Conservation (phyloP, 1,140 invertebrate genomes). For the Bemisia tabaci region DNA sequence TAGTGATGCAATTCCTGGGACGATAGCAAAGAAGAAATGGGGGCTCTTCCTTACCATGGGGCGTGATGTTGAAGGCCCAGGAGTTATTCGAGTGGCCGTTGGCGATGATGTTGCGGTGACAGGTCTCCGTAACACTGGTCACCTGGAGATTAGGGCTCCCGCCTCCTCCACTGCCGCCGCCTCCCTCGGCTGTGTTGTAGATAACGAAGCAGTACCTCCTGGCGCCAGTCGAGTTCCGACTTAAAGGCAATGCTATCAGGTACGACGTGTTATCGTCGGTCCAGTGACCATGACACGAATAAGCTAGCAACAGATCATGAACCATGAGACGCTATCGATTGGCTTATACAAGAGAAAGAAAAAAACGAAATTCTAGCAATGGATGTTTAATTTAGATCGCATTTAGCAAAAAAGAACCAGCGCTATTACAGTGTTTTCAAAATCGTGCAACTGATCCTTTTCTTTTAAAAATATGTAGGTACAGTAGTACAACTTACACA, state of each 20-base stretch:
- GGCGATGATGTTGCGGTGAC: conserved; percentile 24
- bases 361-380: too few relatives aligned
- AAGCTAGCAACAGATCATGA: conserved; percentile 37
- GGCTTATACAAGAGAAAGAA: too few relatives aligned
- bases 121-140: conserved; percentile 26
- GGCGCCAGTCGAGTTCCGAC: conserved; percentile 28
- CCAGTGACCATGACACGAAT: conserved; percentile 52
- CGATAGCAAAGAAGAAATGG: too few relatives aligned
- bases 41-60: conserved; percentile 28
- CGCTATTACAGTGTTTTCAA: too few relatives aligned
- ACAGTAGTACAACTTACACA: too few relatives aligned
- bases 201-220: conserved; percentile 31
- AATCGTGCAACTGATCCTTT: too few relatives aligned
- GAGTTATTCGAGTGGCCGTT: conserved; percentile 12
- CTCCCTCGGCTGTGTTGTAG: conserved; percentile 10
- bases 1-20: too few relatives aligned
- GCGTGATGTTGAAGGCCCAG: conserved; percentile 30
- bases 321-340: too few relatives aligned
- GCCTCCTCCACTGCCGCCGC: conserved; percentile 4
- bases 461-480: too few relatives aligned
- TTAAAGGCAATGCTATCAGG: conserved; percentile 41
- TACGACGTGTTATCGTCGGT: conserved; percentile 40
- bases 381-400: too few relatives aligned
- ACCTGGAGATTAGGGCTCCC: conserved; percentile 21
- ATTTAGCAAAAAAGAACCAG: too few relatives aligned